Evolutionary conservation across 2,797 vertebrate genomes (phyloP).

Genomic region (Lepilemur ruficaudatus): DNA sequence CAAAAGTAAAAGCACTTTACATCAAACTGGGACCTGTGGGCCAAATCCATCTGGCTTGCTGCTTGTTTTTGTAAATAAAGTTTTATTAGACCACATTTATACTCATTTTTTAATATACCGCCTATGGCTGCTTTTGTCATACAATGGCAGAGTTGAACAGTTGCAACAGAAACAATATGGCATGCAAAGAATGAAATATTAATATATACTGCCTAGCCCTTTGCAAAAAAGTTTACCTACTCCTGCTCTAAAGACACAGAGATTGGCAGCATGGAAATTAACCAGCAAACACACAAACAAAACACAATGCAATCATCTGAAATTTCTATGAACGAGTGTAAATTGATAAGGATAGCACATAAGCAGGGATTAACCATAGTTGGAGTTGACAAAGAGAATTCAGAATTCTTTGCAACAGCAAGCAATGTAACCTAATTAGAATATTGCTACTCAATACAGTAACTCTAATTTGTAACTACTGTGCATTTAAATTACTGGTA

Average conservation of each 20-base stretch:
- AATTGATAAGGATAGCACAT: not conserved
- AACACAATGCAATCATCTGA: not conserved
- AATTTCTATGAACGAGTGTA: not conserved
- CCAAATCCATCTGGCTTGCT: not conserved
- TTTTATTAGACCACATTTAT: not conserved
- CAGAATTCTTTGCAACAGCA: not conserved
- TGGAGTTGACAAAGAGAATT: not conserved
- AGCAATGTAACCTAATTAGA: not conserved
- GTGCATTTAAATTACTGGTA: not conserved
- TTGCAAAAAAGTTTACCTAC: not conserved
- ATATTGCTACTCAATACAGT: not conserved
- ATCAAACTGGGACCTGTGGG: not conserved
- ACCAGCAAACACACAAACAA: not conserved
- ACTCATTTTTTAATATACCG: not conserved
- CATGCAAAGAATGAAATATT: not conserved
- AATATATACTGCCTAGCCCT: not conserved
- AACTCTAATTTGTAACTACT: constrained; percentile 31
- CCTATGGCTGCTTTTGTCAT: not conserved
- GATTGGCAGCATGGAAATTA: not conserved
- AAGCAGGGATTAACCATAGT: not conserved
- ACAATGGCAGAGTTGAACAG: not conserved
- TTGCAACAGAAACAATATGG: not conserved
- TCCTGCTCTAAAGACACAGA: not conserved
- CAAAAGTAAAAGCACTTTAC: not conserved
- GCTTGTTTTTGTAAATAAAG: not conserved